Percentiles rank a stretch among this genome's conserved stretches.
Evolutionary conservation across 2,888 invertebrate species (phyloP).

Genomic region (Platycnemis pennipes): DNA sequence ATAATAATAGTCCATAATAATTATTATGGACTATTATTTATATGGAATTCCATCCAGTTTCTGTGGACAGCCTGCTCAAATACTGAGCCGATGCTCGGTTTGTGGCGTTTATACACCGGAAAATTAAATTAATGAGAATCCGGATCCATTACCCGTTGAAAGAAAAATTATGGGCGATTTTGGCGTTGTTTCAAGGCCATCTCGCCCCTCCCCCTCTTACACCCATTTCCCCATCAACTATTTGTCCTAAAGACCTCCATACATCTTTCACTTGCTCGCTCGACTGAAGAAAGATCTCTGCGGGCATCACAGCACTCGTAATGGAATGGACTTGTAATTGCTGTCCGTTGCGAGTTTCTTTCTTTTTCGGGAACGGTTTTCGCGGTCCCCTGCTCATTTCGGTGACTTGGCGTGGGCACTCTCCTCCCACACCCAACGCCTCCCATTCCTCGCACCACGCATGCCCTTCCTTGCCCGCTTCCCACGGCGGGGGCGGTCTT

Average conservation of each 20-base stretch:
- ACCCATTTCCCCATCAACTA: neutral
- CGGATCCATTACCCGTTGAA: neutral
- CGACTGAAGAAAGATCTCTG: neutral
- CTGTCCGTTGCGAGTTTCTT: neutral
- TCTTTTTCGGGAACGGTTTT: neutral
- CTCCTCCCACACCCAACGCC: neutral
- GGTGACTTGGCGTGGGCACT: neutral
- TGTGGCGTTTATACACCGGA: neutral
- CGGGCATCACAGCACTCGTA: neutral
- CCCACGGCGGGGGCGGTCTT: neutral
- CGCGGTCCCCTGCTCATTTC: neutral
- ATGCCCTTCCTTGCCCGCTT: neutral
- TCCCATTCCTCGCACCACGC: neutral
- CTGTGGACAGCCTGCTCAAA: too few species aligned
- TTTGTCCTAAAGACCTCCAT: neutral
- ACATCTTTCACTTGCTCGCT: neutral
- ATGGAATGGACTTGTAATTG: neutral
- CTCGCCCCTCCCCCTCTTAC: neutral
- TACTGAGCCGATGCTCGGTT: too few species aligned
- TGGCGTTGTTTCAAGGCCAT: neutral
- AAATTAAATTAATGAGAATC: neutral
- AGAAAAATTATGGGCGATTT: neutral
- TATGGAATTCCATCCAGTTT: too few species aligned
- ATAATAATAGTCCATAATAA: too few species aligned
- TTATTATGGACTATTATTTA: too few species aligned